Conservation (phyloP, 1,140 invertebrate species). For the Lamellibrachia luymesi region DNA sequence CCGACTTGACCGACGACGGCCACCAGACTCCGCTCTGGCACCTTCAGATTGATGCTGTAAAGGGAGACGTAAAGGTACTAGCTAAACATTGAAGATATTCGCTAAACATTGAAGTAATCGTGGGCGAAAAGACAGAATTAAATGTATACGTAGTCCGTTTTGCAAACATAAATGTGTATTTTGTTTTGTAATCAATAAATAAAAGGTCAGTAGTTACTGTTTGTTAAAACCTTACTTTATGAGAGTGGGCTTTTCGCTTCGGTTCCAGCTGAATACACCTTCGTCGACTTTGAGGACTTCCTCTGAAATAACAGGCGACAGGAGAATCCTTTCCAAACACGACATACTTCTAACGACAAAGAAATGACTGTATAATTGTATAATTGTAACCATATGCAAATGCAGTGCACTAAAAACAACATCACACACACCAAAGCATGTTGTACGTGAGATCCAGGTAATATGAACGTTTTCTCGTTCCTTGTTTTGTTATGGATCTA, state of each 20-base stretch:
- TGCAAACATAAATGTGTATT: too few relatives aligned
- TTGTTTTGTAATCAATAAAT: neutral
- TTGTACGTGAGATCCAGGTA: too few relatives aligned
- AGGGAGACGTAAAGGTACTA: neutral
- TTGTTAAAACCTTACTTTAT: neutral
- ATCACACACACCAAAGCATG: too few relatives aligned
- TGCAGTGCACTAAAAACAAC: too few relatives aligned
- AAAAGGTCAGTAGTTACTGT: neutral
- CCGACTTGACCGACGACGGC: constrained; percentile 68
- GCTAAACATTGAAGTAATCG: neutral
- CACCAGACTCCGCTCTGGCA: constrained; percentile 49
- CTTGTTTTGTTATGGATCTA: too few relatives aligned
- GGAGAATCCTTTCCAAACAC: neutral
- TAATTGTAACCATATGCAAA: too few relatives aligned
- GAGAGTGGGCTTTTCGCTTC: neutral
- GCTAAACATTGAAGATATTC: too few relatives aligned
- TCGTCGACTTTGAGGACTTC: neutral
- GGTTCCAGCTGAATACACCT: constrained; percentile 10
- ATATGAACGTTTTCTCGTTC: too few relatives aligned
- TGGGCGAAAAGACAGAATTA: neutral
- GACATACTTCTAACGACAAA: too few relatives aligned
- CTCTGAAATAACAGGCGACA: neutral
- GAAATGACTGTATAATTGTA: too few relatives aligned
- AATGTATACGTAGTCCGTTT: too few relatives aligned
- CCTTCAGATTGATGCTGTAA: constrained; percentile 41